These are phyloP conservation scores for Albula glossodonta DNA, from an alignment of 2,113 vertebrate genomes.

Conservation along the genomic window DNA sequence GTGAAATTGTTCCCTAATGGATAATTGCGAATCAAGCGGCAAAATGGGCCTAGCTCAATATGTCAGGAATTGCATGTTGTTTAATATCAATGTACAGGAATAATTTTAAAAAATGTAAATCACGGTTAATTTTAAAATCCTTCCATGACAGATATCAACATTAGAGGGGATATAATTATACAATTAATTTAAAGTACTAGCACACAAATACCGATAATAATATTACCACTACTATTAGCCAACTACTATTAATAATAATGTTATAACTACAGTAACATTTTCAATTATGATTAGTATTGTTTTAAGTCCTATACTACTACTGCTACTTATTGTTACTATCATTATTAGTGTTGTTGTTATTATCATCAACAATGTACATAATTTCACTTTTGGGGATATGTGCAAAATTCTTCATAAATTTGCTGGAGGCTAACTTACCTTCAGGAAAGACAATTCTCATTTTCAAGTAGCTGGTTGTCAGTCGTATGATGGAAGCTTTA, in stretches of 20 bases:
- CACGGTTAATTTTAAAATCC: neutral
- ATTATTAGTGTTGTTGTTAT: neutral
- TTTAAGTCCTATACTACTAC: no score
- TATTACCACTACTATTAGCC: no score
- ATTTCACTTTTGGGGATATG: neutral
- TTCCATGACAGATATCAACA: no score
- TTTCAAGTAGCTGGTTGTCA: constrained; percentile 97
- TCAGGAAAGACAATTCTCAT: constrained; percentile 96
- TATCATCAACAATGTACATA: neutral
- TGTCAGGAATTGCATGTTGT: neutral
- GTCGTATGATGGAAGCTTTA: constrained; percentile 97
- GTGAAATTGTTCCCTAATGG: constrained; percentile 1
- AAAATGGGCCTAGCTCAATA: neutral
- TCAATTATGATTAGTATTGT: no score
- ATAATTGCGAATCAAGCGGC: neutral
- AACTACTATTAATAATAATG: no score
- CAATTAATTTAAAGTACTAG: no score
- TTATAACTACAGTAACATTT: no score
- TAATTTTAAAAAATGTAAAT: no score
- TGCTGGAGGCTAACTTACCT: constrained; percentile 72
- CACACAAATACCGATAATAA: no score
- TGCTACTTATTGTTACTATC: neutral
- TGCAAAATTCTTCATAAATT: neutral
- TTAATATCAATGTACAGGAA: no score
- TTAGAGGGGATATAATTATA: no score